Base-by-base conservation (phyloP, 2,888 invertebrate species). In the Dascillus cervinus region DNA sequence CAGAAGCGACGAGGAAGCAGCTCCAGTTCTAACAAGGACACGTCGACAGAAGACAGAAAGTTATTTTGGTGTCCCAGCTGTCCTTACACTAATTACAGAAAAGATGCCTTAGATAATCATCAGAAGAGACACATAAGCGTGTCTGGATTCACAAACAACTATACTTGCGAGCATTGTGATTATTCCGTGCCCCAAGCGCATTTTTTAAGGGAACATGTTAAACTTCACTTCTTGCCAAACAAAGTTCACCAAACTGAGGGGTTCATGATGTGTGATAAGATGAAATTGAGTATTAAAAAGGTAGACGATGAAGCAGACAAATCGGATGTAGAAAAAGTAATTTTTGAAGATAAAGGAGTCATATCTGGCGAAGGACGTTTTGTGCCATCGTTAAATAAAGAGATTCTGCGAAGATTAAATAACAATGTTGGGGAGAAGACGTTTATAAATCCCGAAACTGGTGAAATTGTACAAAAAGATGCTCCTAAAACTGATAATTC, bases 131-230 rank as follows among this genome's bases (percentile, higher is more conserved):
- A 91, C 56, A 65, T 68, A 5, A 73, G 77, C 54, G 64, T 76
- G 5, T 71, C 75, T 3, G 76, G 75, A 24, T 61, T 62, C 1
- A 64, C 66, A 26, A 75, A 75, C 43, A 71, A 69, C 39, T 76
- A 78, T 50, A 75, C 76, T 42, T 91, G 91, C 64, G 75, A 80
- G 11, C 81, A 82, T 58, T 91, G 91, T 61, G 86, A 88, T 64
- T 83, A 84, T 58, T 79, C 81, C 12, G 82, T 82, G 13, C 73
- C 78, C 3, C 82, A 84, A 50, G 76, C 77, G 34, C 77, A 81
- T 52, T 76, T 82, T 44, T 66, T 89, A 17, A 73, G 80, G 22
- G 88, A 88, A 49, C 91, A 91, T 62, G 71, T 79, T 21, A 80
- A 82, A 54, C 69, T 85, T 29, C 90, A 90, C 60, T 87, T 89